Base-by-base conservation (phyloP, 2,888 invertebrate genomes). In the Hyposoter didymator region DNA sequence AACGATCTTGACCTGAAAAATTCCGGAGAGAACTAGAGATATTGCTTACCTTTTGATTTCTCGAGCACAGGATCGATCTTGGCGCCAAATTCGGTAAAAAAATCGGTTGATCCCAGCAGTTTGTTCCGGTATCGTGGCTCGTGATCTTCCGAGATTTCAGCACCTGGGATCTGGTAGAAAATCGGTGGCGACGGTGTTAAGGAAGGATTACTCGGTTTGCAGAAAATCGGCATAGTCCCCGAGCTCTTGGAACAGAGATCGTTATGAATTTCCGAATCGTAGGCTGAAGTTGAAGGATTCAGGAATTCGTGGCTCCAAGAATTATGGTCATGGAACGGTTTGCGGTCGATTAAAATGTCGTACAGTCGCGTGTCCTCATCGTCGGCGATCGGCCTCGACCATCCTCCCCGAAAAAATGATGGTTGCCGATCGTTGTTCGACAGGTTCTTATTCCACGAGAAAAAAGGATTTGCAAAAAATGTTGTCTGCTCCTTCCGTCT, bases 381-480 rank as follows among this genome's bases (percentile, higher is more conserved):
- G 70, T 86, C 74, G 12, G 78, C 86, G n/a, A 86, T 64, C 10
- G 84, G 80, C 8, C 81, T 55, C 28, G 78, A 66, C 86, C 86
- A 86, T n/a, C 86, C 86, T 10, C 86, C 86, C 0, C 86, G 86
- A 55, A 81, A 67, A 22, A 86, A 81, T 7, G 86, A 86, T 12
- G 81, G 39, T 66, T 3, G 67, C 55, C 22, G 76, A 66, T 69
- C 69, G 52, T 14, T 66, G 28, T 17, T 70, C 32, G 45, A 55
- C 17, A 45, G 7, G 35, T 35, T 62, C 17, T 45, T 43, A 22
- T 47, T 64, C 59, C n/a, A 32, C 7, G n/a, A 49, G 4, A 10
- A n/a, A 12, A 83, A 85, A 62, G 39, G 39, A 64, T 74, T 74
- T 59, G 79, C 85, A 22, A 85, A 85, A 12, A 59, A 52, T 45